Base-by-base conservation (phyloP, 2,113 vertebrate genomes). In the Dasyprocta punctata region DNA sequence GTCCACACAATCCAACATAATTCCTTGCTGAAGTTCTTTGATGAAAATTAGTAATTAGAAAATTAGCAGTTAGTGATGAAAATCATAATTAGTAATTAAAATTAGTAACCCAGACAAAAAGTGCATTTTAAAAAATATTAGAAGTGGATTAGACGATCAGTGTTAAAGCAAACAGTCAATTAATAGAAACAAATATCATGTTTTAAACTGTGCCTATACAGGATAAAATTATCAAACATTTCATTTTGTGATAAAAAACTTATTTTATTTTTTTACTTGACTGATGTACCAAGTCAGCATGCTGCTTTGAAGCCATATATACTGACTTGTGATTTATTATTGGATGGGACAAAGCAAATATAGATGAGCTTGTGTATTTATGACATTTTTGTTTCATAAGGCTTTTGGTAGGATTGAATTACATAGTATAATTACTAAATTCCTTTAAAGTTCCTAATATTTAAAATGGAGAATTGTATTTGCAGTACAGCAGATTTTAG, bases 1-100 rank as follows among this genome's bases (percentile, higher is more conserved):
- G 82, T 83, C 52, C 71, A 86, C 75, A 67, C 86, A 92, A 94
- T 89, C 86, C 96, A 88, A 97, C 71, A 96, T 90, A 97, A 97
- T 97, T 95, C 85, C 81, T 77, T 86, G 56, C 65, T 96, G 90
- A 97, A n/a, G 80, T 87, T 95, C 52, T 94, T 78, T 96, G 90
- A 95, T 97, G 71, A 96, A 96, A 96, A 96, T 80, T 90, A 94
- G 85, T 90, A 86, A 96, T 91, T 41, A 56, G 6, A 22, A n/a
- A n/a, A n/a, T n/a, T n/a, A n/a, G n/a, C n/a, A n/a, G n/a, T n/a
- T n/a, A n/a, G n/a, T n/a, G n/a, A n/a, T n/a, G n/a, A n/a, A n/a
- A n/a, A n/a, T n/a, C n/a, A n/a, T n/a, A n/a, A n/a, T n/a, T n/a
- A n/a, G n/a, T n/a, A n/a, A n/a, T n/a, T n/a, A n/a, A n/a, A n/a